Percentiles rank a stretch among this genome's conserved stretches.
Conservation (phyloP, 2,113 vertebrate genomes). For the Mohoua ochrocephala region DNA sequence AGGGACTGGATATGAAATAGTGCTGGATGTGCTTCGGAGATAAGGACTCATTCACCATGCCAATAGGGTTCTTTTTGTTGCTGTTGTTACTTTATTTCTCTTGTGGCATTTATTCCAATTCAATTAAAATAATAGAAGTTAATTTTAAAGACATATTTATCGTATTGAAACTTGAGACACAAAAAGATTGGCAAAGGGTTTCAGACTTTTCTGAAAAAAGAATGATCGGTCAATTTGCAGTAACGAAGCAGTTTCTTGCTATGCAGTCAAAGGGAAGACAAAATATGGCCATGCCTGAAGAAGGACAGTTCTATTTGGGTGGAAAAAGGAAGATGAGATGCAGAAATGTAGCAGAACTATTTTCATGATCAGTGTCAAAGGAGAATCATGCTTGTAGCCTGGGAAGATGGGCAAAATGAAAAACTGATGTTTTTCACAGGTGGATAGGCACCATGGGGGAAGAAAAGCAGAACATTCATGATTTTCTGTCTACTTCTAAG, state of each 20-base stretch:
- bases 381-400: background rate
- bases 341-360: background rate
- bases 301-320: background rate
- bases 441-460: background rate
- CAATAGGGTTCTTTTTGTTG: background rate
- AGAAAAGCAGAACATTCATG: background rate
- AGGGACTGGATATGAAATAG: background rate
- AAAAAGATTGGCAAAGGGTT: background rate
- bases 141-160: background rate
- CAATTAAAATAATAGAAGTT: background rate
- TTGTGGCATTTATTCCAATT: background rate
- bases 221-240: background rate
- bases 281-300: background rate
- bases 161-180: background rate
- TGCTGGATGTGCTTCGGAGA: constrained; percentile 37
- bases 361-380: background rate
- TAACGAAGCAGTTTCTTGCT: background rate
- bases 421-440: background rate
- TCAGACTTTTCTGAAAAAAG: background rate
- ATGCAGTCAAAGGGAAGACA: background rate
- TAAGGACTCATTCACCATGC: background rate
- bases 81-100: background rate
- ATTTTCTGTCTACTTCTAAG: background rate
- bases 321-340: background rate
- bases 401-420: background rate